A percentile compares a stretch with the other conserved stretches of the same genome.
Evolutionary conservation across 2,113 vertebrate species (phyloP).

Genomic region (Corydoras sp.): DNA sequence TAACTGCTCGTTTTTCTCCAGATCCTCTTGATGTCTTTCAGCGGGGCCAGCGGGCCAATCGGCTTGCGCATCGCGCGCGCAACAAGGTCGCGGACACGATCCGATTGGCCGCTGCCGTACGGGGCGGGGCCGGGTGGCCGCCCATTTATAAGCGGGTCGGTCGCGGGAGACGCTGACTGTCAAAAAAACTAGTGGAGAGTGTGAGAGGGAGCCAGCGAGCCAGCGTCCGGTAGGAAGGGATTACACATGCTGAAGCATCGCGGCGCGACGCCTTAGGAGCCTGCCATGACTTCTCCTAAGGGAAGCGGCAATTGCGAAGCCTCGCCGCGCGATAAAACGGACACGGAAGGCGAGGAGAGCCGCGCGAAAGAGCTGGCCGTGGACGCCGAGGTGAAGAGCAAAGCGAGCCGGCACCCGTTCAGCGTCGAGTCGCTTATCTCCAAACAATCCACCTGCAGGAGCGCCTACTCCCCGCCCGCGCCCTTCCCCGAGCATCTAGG

Average conservation of each 20-base stretch:
- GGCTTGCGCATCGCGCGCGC: conserved; percentile 44
- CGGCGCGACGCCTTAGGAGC: conserved; percentile 17
- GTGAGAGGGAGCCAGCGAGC: conserved; percentile 35
- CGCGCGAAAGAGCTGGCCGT: conserved; percentile 59
- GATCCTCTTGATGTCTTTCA: conserved; percentile 61
- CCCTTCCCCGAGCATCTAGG: conserved; percentile 43
- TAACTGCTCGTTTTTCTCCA: conserved; percentile 67
- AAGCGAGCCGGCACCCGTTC: conserved; percentile 64
- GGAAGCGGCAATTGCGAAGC: conserved; percentile 56
- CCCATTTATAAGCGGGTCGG: conserved; percentile 26
- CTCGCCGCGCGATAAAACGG: conserved; percentile 56
- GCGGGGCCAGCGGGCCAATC: conserved; percentile 58
- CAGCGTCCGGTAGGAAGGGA: background rate
- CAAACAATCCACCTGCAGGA: conserved; percentile 65
- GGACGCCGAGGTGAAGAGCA: conserved; percentile 60
- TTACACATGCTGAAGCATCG: conserved; percentile 11
- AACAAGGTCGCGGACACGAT: conserved; percentile 40
- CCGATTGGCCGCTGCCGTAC: conserved; percentile 59
- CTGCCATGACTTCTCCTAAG: conserved; percentile 66
- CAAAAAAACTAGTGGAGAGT: background rate
- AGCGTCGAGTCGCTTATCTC: conserved; percentile 77
- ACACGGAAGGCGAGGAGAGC: conserved; percentile 57
- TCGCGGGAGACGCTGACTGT: conserved; percentile 41
- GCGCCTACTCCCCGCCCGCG: conserved; percentile 50
- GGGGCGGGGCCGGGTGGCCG: conserved; percentile 22